Percentiles rank a stretch among this genome's conserved stretches.
phyloP scores from a whole-genome alignment of 2,888 invertebrate species.

The Oscheius sp. region DNA sequence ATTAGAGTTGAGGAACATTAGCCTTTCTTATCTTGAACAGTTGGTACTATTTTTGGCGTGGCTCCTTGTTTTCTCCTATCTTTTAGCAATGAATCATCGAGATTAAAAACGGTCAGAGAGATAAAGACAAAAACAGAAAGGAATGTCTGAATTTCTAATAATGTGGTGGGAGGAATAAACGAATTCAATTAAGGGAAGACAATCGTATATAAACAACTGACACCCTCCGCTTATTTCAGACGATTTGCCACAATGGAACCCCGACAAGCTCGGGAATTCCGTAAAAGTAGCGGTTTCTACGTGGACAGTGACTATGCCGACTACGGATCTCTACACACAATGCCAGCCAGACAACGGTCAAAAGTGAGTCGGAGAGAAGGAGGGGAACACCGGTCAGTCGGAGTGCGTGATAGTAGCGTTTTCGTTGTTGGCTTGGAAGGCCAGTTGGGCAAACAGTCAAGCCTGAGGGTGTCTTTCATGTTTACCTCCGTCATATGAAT shows the following conservation, averaged over 20 bases:
- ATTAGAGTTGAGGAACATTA: too few species aligned
- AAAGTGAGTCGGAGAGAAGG: slow-evolving; percentile 3
- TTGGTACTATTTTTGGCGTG: too few species aligned
- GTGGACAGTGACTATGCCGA: slow-evolving; percentile 32
- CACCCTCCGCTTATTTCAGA: slow-evolving; percentile 6
- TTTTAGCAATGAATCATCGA: too few species aligned
- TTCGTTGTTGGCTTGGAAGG: slow-evolving; percentile 36
- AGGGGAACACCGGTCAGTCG: background rate
- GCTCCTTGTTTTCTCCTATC: too few species aligned
- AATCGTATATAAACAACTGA: background rate
- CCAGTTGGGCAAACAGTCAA: slow-evolving; percentile 35
- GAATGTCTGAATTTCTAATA: background rate
- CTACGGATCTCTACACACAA: slow-evolving; percentile 20
- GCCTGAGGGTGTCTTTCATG: slow-evolving; percentile 37
- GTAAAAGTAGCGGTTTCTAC: slow-evolving; percentile 25
- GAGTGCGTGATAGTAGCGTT: slow-evolving; percentile 34
- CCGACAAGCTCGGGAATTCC: slow-evolving; percentile 32
- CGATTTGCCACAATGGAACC: slow-evolving; percentile 39
- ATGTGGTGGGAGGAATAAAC: background rate
- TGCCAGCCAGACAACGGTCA: slow-evolving; percentile 8
- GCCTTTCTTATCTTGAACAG: too few species aligned
- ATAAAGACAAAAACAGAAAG: too few species aligned
- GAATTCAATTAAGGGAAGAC: too few species aligned
- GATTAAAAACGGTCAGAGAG: too few species aligned
- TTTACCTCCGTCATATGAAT: slow-evolving; percentile 35